phyloP scores from a whole-genome alignment of 2,888 invertebrate genomes.

The Oegoconia quadripuncta region DNA sequence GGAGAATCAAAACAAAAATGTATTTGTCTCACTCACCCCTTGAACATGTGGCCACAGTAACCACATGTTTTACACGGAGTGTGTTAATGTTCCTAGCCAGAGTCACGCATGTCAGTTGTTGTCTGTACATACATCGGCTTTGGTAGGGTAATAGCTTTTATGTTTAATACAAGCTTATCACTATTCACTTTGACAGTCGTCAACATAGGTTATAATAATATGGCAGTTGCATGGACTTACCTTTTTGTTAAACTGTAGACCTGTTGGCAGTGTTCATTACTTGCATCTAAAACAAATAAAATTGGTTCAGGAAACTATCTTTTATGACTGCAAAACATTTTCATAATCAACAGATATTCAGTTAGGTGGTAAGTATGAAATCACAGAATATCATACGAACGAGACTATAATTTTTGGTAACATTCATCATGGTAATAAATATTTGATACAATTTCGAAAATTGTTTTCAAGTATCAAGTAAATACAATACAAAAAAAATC shows the following conservation, averaged over 20 bases:
- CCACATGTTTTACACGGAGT: slow-evolving; percentile 67
- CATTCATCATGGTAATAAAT: slow-evolving; percentile 39
- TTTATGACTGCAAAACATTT: slow-evolving; percentile 1
- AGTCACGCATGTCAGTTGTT: slow-evolving; percentile 58
- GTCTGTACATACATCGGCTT: slow-evolving; percentile 67
- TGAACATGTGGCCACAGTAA: slow-evolving; percentile 49
- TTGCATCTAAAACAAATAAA: not conserved
- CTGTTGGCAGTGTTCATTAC: not conserved
- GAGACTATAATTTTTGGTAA: slow-evolving; percentile 33
- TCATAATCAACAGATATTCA: slow-evolving; percentile 24
- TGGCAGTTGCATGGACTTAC: too few species aligned
- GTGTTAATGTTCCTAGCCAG: slow-evolving; percentile 73
- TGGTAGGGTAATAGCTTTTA: slow-evolving; percentile 51
- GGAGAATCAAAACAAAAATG: not conserved
- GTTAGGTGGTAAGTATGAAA: slow-evolving; percentile 50
- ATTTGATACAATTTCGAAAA: too few species aligned
- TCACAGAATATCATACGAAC: slow-evolving; percentile 57
- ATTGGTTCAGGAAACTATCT: slow-evolving; percentile 1
- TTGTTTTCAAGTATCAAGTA: too few species aligned
- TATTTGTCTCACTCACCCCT: slow-evolving; percentile 68
- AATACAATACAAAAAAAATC: too few species aligned
- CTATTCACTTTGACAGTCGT: too few species aligned
- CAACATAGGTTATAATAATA: too few species aligned
- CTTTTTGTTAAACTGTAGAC: too few species aligned
- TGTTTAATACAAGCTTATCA: too few species aligned